A percentile compares a stretch with the other conserved stretches of the same genome.
phyloP scores from a whole-genome alignment of 2,797 vertebrate genomes.

The Epinephelus awoara region DNA sequence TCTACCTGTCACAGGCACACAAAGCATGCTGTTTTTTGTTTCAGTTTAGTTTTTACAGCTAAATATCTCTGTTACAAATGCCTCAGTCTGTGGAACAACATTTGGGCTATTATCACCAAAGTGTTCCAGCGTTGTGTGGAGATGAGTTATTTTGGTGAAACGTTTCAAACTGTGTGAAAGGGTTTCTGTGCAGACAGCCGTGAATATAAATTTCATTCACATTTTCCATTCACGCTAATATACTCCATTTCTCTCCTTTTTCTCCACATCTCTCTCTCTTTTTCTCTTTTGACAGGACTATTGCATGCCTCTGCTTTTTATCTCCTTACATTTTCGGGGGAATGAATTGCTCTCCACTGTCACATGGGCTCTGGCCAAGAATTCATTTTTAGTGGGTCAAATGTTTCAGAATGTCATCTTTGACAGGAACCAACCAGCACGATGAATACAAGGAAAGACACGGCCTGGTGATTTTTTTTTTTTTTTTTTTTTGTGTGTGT shows the following conservation, averaged over 20 bases:
- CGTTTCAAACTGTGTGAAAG: slow-evolving; percentile 65
- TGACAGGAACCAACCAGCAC: slow-evolving; percentile 86
- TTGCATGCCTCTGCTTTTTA: slow-evolving; percentile 83
- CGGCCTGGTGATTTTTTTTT: slow-evolving; percentile 66
- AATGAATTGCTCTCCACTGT: slow-evolving; percentile 84
- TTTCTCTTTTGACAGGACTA: slow-evolving; percentile 81
- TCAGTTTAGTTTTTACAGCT: slow-evolving; percentile 75
- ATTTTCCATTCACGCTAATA: slow-evolving; percentile 80
- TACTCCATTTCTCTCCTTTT: slow-evolving; percentile 70
- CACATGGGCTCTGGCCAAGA: slow-evolving; percentile 79
- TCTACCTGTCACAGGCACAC: slow-evolving; percentile 90
- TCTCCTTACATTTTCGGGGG: slow-evolving; percentile 84
- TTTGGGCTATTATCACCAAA: slow-evolving; percentile 79
- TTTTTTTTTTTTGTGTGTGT: not conserved
- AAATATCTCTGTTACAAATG: slow-evolving; percentile 83
- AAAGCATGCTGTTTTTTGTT: slow-evolving; percentile 82
- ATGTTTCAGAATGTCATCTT: slow-evolving; percentile 87
- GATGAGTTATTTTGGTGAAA: slow-evolving; percentile 69
- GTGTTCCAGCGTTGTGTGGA: slow-evolving; percentile 61
- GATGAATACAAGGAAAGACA: slow-evolving; percentile 83
- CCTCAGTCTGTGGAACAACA: slow-evolving; percentile 70
- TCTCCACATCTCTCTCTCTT: slow-evolving; percentile 26
- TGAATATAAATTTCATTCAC: slow-evolving; percentile 83
- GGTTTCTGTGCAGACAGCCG: slow-evolving; percentile 64
- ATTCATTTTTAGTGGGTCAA: slow-evolving; percentile 88